Percentiles rank a stretch among this genome's conserved stretches.
phyloP scores from a whole-genome alignment of 2,113 vertebrate species.

The Fregata magnificens region DNA sequence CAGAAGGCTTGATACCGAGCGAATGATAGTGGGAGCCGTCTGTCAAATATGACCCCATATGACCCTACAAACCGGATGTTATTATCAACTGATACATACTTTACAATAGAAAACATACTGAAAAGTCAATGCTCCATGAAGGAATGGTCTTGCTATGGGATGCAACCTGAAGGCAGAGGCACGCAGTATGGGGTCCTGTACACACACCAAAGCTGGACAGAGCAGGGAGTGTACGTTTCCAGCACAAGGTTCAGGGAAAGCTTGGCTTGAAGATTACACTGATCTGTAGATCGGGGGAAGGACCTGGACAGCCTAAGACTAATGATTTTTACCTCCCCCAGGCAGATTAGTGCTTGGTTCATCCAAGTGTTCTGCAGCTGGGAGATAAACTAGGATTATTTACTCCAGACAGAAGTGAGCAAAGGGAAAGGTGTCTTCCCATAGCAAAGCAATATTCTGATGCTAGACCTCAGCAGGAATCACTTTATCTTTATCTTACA shows the following conservation, averaged over 20 bases:
- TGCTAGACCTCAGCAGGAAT: neutral
- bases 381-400: neutral
- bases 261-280: neutral
- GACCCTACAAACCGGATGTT: neutral
- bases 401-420: neutral
- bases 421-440: neutral
- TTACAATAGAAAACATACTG: rapidly evolving
- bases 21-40: rapidly evolving
- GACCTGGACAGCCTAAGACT: neutral
- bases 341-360: neutral
- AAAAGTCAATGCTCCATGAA: rapidly evolving
- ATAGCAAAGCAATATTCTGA: neutral
- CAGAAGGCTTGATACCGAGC: rapidly evolving
- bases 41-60: rapidly evolving
- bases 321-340: neutral
- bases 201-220: rapidly evolving
- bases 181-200: rapidly evolving
- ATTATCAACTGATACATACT: too few relatives aligned
- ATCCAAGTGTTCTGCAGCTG: neutral
- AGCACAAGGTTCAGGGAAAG: neutral
- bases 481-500: neutral
- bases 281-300: neutral
- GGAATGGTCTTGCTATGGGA: rapidly evolving
- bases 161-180: rapidly evolving
- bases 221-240: rapidly evolving